Evolutionary conservation across 2,797 vertebrate genomes (phyloP).

Genomic region (Galago senegalensis): DNA sequence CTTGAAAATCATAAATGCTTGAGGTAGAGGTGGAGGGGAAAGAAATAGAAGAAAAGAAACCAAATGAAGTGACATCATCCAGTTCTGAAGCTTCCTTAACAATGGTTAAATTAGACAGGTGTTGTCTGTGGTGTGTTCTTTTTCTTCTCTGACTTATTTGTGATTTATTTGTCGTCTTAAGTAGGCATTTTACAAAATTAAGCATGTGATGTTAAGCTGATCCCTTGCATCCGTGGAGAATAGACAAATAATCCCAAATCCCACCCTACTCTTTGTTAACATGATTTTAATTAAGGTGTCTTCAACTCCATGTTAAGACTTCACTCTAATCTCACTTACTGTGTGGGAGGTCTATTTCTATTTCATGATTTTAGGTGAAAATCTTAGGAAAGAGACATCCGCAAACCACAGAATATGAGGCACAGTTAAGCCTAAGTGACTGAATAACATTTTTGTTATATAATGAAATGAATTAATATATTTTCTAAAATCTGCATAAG

Average conservation of each 20-base stretch:
- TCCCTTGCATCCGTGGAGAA: slow-evolving; percentile 21
- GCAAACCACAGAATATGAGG: not conserved
- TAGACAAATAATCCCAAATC: not conserved
- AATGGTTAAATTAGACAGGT: not conserved
- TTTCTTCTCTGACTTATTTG: not conserved
- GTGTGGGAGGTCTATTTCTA: slow-evolving; percentile 31
- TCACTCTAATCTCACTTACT: slow-evolving; percentile 63
- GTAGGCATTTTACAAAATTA: slow-evolving; percentile 33
- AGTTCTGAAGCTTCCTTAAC: not conserved
- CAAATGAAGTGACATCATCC: not conserved
- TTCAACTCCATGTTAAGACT: slow-evolving; percentile 60
- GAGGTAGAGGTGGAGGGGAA: not conserved
- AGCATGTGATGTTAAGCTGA: not conserved
- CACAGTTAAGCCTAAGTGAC: not conserved
- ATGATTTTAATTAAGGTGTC: slow-evolving; percentile 63
- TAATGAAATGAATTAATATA: slow-evolving; percentile 30
- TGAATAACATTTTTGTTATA: not conserved
- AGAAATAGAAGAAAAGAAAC: slow-evolving; percentile 2
- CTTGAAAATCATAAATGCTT: not conserved
- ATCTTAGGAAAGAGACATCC: slow-evolving; percentile 26
- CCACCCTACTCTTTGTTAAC: slow-evolving; percentile 51
- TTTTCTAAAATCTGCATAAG: slow-evolving; percentile 4
- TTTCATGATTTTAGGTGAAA: slow-evolving; percentile 35
- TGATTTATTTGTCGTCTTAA: slow-evolving; percentile 66
- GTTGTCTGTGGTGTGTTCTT: not conserved